Conservation (phyloP, 2,113 vertebrate species). For the Todiramphus chloris region DNA sequence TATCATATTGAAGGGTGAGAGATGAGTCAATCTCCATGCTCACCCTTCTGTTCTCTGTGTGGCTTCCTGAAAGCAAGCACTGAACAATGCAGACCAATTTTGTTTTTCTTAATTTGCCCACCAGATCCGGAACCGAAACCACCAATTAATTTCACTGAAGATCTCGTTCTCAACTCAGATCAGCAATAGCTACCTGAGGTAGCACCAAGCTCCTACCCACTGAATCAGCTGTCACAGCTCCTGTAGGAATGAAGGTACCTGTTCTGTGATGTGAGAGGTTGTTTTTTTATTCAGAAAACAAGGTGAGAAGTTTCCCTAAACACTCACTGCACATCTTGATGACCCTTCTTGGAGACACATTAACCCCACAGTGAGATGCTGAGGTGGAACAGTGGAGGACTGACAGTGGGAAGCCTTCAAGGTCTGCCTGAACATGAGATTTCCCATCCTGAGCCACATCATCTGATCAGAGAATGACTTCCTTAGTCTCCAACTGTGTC, state of each 20-base stretch:
- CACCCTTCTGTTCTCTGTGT: slow-evolving; percentile 7
- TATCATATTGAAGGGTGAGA: slow-evolving; percentile 2
- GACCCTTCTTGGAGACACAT: background rate
- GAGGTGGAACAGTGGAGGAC: background rate
- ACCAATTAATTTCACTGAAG: slow-evolving; percentile 73
- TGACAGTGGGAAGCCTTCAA: background rate
- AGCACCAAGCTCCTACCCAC: background rate
- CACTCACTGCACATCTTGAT: background rate
- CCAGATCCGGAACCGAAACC: slow-evolving; percentile 77
- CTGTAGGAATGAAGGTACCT: background rate
- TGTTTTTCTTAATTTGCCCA: slow-evolving; percentile 51
- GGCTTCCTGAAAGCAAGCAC: slow-evolving; percentile 69
- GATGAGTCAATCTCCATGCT: slow-evolving; percentile 68
- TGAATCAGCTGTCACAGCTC: background rate
- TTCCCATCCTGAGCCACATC: background rate
- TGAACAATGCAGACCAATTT: slow-evolving; percentile 52
- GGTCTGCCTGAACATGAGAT: background rate
- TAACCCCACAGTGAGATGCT: background rate
- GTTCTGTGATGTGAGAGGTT: background rate
- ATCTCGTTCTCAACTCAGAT: slow-evolving; percentile 37
- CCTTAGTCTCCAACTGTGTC: background rate
- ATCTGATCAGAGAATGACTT: background rate
- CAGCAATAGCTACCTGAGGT: slow-evolving; percentile 58
- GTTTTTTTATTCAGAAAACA: background rate
- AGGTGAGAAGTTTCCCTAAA: background rate